Evolutionary conservation across 2,797 vertebrate species (phyloP).

Genomic region (Sebastes flavidus): DNA sequence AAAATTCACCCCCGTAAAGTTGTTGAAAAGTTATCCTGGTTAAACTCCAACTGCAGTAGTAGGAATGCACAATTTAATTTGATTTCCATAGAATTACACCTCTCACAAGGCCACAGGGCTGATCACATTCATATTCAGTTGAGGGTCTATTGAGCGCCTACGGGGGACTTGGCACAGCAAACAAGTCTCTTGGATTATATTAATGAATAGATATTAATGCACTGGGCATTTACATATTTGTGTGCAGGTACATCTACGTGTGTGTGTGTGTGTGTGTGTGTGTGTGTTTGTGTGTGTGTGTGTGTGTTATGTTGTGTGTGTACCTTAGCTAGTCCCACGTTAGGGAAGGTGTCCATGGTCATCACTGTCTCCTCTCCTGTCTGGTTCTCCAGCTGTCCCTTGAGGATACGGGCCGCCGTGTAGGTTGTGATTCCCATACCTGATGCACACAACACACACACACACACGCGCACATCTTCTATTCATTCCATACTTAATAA

Average conservation of each 20-base stretch:
- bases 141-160: background rate
- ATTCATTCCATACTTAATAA: background rate
- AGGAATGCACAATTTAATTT: background rate
- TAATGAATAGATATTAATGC: background rate
- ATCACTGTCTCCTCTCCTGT: slow-evolving; percentile 83
- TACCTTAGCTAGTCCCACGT: slow-evolving; percentile 82
- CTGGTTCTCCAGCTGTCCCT: slow-evolving; percentile 81
- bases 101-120: background rate
- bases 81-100: background rate
- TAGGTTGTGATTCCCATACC: slow-evolving; percentile 85
- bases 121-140: background rate
- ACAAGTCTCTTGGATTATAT: background rate
- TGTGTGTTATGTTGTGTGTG: background rate
- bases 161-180: background rate
- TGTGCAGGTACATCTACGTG: background rate
- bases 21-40: background rate
- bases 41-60: background rate
- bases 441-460: slow-evolving; percentile 33
- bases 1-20: too few relatives aligned
- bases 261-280: background rate
- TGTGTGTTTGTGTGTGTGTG: slow-evolving; percentile 1
- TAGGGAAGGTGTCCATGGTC: slow-evolving; percentile 85
- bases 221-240: background rate
- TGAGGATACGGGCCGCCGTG: slow-evolving; percentile 83
- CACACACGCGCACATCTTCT: background rate